Evolutionary conservation across 2,113 vertebrate genomes (phyloP), one percentile per base, ranked within the genome.

Genomic region (Dipodomys merriami): DNA sequence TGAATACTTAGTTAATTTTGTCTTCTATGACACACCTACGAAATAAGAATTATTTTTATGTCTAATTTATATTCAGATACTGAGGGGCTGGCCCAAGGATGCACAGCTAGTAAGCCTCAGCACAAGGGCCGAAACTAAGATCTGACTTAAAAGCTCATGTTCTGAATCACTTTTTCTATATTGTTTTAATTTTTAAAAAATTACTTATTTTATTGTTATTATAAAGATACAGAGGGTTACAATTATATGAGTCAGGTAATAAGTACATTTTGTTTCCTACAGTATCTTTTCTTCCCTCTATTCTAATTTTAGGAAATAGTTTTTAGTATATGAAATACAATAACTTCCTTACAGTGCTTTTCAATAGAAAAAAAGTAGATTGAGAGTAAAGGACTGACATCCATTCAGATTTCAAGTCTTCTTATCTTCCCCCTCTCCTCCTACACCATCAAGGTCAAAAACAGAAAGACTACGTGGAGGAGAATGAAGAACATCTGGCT

Each of bases 401-500:
- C 60, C 64, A 95, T 73, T 22, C 8, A 65, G 46, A 65, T 90
- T 49, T 83, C 33, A 83, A 78, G 23, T 81, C 44, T 60, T 71
- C 25, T 68, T 60, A 73, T 64, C 39, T 22, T 18, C 13, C 39
- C 35, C 23, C 33, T 20, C 35, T 12, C 30, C n/a, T 29, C 12
- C 7, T 18, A 6, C 53, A 13, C 85, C 4, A 57, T 57, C 15
- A 79, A 62, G 80, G 49, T 67, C 91, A 6, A 25, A 89, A 86
- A 86, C 91, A 87, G 53, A 57, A 57, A 57, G 65, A 91, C 62
- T 72, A 30, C 13, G 72, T 20, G 80, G 62, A 87, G n/a, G 49
- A n/a, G 83, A 90, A 88, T 85, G 29, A 62, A 80, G 87, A 95
- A 91, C 81, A 95, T 85, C 73, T 94, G 80, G 83, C 27, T 88